A percentile compares a stretch with the other conserved stretches of the same genome.
Conservation (phyloP, 2,113 vertebrate species). For the Thermophis baileyi region DNA sequence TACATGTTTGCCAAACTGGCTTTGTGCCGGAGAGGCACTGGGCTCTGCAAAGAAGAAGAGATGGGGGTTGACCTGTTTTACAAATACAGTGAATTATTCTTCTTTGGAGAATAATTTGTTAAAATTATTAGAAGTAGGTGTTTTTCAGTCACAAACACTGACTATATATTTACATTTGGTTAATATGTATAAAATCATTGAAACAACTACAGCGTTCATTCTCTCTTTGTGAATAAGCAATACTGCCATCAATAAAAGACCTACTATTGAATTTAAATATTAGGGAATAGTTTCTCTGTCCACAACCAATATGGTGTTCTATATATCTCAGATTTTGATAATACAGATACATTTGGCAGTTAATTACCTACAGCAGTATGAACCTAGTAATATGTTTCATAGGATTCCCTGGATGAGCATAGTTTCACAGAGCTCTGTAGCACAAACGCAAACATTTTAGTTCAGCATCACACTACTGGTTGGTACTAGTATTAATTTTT, state of each 20-base stretch:
- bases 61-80: background rate
- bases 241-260: background rate
- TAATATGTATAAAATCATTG: background rate
- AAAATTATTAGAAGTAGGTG: background rate
- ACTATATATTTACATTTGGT: background rate
- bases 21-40: background rate
- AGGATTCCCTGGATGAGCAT: background rate
- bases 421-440: background rate
- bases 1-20: background rate
- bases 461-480: background rate
- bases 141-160: background rate
- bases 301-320: background rate
- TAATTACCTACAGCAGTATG: background rate
- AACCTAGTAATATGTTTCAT: background rate
- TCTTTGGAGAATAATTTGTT: background rate
- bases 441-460: background rate
- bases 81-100: background rate
- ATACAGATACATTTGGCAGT: background rate
- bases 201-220: background rate
- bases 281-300: background rate
- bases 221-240: background rate
- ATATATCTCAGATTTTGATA: background rate
- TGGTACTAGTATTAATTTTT: background rate
- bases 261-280: background rate
- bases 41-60: background rate